A percentile compares a stretch with the other conserved stretches of the same genome.
Evolutionary conservation across 2,797 vertebrate genomes (phyloP).

Genomic region (Enteromius viviparus): DNA sequence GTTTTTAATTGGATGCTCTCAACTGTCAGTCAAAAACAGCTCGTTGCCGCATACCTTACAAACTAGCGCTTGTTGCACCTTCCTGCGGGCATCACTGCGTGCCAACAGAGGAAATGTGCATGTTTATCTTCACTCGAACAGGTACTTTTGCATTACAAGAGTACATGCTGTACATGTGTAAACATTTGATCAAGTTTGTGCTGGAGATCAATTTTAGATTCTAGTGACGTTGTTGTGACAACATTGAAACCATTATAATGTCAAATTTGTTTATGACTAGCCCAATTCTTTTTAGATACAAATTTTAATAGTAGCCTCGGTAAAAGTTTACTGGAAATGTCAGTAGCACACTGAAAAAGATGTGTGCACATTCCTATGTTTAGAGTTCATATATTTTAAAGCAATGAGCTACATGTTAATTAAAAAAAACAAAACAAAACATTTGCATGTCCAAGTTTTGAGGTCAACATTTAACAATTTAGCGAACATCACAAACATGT

Average conservation of each 20-base stretch:
- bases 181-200: no score
- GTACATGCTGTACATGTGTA: background rate
- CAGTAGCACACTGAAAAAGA: background rate
- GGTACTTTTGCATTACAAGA: background rate
- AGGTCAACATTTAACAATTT: background rate
- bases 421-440: background rate
- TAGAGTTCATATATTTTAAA: background rate
- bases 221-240: background rate
- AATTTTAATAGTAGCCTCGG: background rate
- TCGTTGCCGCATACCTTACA: slow-evolving; percentile 15
- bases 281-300: background rate
- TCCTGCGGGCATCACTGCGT: slow-evolving; percentile 35
- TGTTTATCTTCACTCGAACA: slow-evolving; percentile 18
- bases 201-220: no score
- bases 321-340: background rate
- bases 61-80: slow-evolving; percentile 32
- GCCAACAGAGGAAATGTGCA: slow-evolving; percentile 2
- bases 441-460: background rate
- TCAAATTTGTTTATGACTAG: background rate
- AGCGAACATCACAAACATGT: background rate
- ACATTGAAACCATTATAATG: background rate
- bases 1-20: slow-evolving; percentile 61
- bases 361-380: background rate
- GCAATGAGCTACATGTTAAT: background rate
- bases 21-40: slow-evolving; percentile 63